Evolutionary conservation across 2,888 invertebrate species (phyloP), one percentile per base, ranked within the genome.

Genomic region (Drosophila histrio): DNA sequence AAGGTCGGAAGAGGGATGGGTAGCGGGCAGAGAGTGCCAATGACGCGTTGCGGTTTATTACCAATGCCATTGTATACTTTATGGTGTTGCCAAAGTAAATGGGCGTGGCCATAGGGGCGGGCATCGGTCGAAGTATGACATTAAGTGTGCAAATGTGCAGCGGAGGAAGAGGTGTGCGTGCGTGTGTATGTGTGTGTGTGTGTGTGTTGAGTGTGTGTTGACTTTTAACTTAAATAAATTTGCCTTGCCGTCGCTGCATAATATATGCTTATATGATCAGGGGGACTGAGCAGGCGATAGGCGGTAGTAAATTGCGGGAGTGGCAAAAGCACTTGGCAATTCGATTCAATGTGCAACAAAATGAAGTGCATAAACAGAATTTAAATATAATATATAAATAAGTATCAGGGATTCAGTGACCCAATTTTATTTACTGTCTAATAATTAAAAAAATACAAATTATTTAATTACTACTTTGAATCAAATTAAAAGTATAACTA

Each of bases 21-120:
- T 9, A 2, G n/a, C 8, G 26, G 49, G 26, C 15, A 34, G 9
- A 9, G 56, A 43, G 65, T 50, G 79, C 62, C 76, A 82, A 76
- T 79, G 79, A 80, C 79, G 79, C 79, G 79, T 76, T 81, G 85
- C 78, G 84, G 85, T 79, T 85, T 84, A 85, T 78, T 79, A 78
- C 77, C 74, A 77, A 74, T 84, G 71, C 69, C 73, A 79, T 74
- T 84, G 74, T 77, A 77, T 72, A 77, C 74, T 77, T 81, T 74
- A 79, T 66, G 75, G 71, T 67, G 67, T 49, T 71, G 69, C 56
- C 59, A 61, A 76, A 76, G 79, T 72, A 72, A 75, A 66, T 64
- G 75, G 81, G 80, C 73, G 71, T 69, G 73, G 67, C 58, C 9
- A 9, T 30, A 41, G 38, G 36, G 59, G 21, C 38, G 30, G 47